Conservation (phyloP, 2,888 invertebrate species). For the Himalopsyche japonica region DNA sequence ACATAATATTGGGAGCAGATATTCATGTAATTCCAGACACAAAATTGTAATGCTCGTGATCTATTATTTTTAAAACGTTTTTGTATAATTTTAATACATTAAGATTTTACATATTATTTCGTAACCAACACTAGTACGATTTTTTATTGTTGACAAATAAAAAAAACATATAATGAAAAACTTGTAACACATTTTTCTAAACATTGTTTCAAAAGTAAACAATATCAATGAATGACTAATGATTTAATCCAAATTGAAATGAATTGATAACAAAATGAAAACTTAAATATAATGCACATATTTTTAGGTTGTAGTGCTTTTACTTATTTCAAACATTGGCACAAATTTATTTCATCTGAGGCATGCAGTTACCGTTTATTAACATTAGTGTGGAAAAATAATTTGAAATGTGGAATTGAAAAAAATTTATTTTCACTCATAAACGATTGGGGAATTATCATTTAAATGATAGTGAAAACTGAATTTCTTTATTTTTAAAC, state of each 20-base stretch:
- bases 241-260: too few species aligned
- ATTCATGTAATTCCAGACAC: constrained; percentile 32
- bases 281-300: neutral
- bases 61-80: constrained; percentile 23
- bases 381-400: neutral
- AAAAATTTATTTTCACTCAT: neutral
- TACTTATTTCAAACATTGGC: neutral
- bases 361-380: neutral
- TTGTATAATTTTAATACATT: constrained; percentile 23
- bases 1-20: constrained; percentile 14
- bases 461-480: neutral
- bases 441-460: neutral
- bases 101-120: constrained; percentile 20
- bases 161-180: neutral
- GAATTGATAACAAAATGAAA: too few species aligned
- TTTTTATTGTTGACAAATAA: neutral
- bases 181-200: too few species aligned
- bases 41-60: constrained; percentile 27
- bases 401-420: too few species aligned
- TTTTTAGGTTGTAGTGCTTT: neutral
- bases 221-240: too few species aligned
- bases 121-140: neutral
- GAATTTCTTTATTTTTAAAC: neutral
- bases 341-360: neutral
- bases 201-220: too few species aligned